Base-by-base conservation (phyloP, 2,113 vertebrate species). In the Anas platyrhynchos region DNA sequence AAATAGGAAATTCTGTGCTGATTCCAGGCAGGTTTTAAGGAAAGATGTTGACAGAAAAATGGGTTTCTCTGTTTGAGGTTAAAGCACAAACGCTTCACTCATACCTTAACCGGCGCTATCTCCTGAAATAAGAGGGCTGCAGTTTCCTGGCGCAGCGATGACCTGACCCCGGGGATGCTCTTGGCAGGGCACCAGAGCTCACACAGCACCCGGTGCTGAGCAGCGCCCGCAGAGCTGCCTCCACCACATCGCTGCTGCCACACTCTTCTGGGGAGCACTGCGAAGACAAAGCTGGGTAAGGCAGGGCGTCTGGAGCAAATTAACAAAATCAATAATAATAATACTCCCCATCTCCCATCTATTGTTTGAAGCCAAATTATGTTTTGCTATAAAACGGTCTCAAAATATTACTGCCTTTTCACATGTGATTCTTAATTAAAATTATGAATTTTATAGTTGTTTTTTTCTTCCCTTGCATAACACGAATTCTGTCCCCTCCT, bases 381-480 rank as follows among this genome's bases (percentile, higher is more conserved):
- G 56, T 75, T 94, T 92, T 84, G 44, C 82, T 94, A 43, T 89
- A 94, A 95, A 96, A 34, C n/a, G 83, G 77, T 56, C 86, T 61
- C 94, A 78, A 97, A 97, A 79, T 34, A 93, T 69, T 43, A 81
- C 71, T 88, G 89, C 89, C 86, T 92, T 85, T 94, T 38, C 73
- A 85, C 9, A 2, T 75, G 50, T 96, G 95, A 90, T 54, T 95
- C 88, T 97, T 97, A 95, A 95, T 97, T 97, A 96, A 96, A 97
- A 75, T 83, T 94, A 80, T 65, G 32, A 76, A 89, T 94, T 95
- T 92, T 94, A 88, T 81, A 65, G 73, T 16, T 48, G 75, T 89
- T 89, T 87, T 80, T 58, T 79, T 77, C 85, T 86, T 80, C 18
- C 2, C 27, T 74, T 81, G 41, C 20, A 15, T 74, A 71, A 73